A percentile compares a stretch with the other conserved stretches of the same genome.
phyloP scores from a whole-genome alignment of 30 jellyfish, hydroid and myxozoan genomes.

The Cassiopea andromeda region DNA sequence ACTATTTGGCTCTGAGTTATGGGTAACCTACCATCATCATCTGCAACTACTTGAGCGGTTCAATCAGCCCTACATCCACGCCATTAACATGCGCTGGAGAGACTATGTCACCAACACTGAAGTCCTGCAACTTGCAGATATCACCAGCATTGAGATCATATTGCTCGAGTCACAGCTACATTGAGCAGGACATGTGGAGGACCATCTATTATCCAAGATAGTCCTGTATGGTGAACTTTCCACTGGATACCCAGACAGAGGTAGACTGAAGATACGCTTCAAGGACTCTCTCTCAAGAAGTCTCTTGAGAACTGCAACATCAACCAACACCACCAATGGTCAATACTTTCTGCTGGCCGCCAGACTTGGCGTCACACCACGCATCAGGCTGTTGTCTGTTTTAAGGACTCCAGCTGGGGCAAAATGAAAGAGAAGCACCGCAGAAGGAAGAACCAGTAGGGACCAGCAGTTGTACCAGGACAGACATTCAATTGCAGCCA shows the following conservation, averaged over 20 bases:
- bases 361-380: background rate
- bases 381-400: background rate
- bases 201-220: constrained; percentile 9
- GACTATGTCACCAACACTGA: constrained; percentile 19
- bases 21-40: constrained; percentile 23
- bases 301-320: background rate
- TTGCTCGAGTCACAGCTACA: background rate
- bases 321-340: background rate
- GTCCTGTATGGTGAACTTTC: constrained; percentile 18
- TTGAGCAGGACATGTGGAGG: constrained; percentile 30
- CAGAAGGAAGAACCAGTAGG: background rate
- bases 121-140: constrained; percentile 15
- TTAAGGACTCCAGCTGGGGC: background rate
- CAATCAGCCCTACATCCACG: constrained; percentile 31
- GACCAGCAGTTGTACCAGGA: background rate
- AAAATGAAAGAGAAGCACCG: background rate
- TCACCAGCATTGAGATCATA: constrained; percentile 39
- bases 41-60: constrained; percentile 8
- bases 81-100: constrained; percentile 23
- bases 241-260: constrained; percentile 17
- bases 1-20: constrained; percentile 16
- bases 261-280: constrained; percentile 6
- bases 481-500: background rate
- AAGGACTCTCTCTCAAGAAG: background rate
- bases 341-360: background rate